A percentile compares a stretch with the other conserved stretches of the same genome.
These are phyloP conservation scores for Brachyhypopomus occidentalis DNA, from an alignment of 2,113 vertebrate genomes.

Conservation along the genomic window DNA sequence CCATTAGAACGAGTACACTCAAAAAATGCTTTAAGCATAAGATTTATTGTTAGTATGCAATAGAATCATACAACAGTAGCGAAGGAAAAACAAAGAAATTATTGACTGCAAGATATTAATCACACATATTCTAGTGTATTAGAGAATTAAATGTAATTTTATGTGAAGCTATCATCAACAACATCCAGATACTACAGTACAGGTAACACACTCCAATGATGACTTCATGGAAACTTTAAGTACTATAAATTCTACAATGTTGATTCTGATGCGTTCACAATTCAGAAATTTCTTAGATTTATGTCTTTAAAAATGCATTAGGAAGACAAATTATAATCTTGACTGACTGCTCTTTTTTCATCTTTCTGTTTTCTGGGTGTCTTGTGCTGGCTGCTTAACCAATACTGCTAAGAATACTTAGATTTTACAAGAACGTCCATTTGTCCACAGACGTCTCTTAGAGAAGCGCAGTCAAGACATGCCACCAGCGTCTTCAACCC, in stretches of 20 bases:
- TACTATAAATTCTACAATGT: not conserved
- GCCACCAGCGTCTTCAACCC: constrained; percentile 77
- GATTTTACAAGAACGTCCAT: constrained; percentile 16
- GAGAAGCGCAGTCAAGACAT: constrained; percentile 68
- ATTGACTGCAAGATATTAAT: not conserved
- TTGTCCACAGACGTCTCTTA: constrained; percentile 73
- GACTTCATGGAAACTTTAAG: not conserved
- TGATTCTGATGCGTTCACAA: not conserved
- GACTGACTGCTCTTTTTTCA: not conserved
- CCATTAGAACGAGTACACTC: not conserved
- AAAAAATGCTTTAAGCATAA: constrained; percentile 9
- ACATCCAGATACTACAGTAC: not conserved
- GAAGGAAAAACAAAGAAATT: not conserved
- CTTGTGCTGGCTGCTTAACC: no score
- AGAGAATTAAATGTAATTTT: not conserved
- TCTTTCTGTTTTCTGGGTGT: no score
- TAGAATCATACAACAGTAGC: not conserved
- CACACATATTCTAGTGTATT: not conserved
- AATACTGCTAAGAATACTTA: not conserved
- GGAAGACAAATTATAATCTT: not conserved
- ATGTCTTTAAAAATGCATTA: not conserved
- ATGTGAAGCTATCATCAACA: not conserved
- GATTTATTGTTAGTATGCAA: constrained; percentile 40
- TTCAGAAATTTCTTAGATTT: not conserved
- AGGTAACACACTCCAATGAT: not conserved